These are phyloP conservation scores for Sinodicranocentrus sp. DNA, from an alignment of 2,888 invertebrate species.

Conservation along the genomic window DNA sequence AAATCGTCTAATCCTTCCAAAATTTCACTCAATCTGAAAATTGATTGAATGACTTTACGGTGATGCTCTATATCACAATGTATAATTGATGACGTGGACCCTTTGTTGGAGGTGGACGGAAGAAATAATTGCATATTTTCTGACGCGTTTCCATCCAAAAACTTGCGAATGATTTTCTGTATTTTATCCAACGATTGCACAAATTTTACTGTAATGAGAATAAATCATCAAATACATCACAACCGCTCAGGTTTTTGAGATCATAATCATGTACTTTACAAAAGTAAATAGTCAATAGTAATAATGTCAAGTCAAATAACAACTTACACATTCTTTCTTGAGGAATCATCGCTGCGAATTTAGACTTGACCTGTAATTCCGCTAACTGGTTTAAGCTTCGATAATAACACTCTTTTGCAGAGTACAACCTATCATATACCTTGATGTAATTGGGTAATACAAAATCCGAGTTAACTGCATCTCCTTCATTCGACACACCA, in stretches of 20 bases:
- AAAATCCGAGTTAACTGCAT: not conserved
- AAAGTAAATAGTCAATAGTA: not conserved
- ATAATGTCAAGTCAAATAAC: not conserved
- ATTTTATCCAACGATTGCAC: constrained; percentile 39
- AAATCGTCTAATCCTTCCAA: constrained; percentile 3
- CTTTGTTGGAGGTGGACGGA: constrained; percentile 24
- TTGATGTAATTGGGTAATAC: constrained; percentile 32
- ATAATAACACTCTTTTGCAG: not conserved
- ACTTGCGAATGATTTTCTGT: constrained; percentile 44
- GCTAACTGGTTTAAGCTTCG: constrained; percentile 23
- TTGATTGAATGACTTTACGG: constrained; percentile 15
- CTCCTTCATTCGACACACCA: not conserved
- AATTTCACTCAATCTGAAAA: constrained; percentile 35
- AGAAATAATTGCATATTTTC: constrained; percentile 51
- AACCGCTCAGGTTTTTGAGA: not conserved
- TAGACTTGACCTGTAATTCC: not conserved
- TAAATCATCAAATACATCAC: not conserved
- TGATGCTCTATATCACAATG: constrained; percentile 44
- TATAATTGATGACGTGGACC: constrained; percentile 4
- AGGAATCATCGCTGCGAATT: constrained; percentile 23
- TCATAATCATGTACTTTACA: not conserved
- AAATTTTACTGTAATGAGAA: constrained; percentile 28
- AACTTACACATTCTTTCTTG: constrained; percentile 45
- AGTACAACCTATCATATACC: constrained; percentile 13
- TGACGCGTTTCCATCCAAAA: constrained; percentile 40